Evolutionary conservation across 2,888 invertebrate genomes (phyloP).

Genomic region (Cynaeus angustus): DNA sequence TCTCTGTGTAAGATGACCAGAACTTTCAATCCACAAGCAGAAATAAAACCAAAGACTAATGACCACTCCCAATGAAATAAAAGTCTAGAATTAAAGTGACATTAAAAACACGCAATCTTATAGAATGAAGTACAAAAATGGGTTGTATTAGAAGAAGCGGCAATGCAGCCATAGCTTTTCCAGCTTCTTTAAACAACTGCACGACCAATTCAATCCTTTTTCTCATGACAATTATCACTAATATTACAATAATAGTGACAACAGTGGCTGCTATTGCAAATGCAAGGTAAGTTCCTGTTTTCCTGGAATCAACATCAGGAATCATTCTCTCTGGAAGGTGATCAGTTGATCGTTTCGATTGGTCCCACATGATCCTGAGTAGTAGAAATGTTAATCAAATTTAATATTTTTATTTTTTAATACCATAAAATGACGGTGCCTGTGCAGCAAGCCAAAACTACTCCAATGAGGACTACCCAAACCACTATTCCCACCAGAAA

Average conservation of each 20-base stretch:
- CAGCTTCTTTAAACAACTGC: slow-evolving; percentile 79
- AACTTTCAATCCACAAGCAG: slow-evolving; percentile 77
- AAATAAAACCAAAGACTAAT: slow-evolving; percentile 75
- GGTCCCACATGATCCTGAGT: slow-evolving; percentile 71
- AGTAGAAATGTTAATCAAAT: slow-evolving; percentile 5
- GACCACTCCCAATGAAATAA: slow-evolving; percentile 71
- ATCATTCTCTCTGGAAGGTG: slow-evolving; percentile 51
- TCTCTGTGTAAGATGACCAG: slow-evolving; percentile 71
- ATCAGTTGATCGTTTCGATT: slow-evolving; percentile 64
- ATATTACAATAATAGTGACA: slow-evolving; percentile 74
- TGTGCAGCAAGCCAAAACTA: slow-evolving; percentile 72
- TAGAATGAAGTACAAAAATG: slow-evolving; percentile 72
- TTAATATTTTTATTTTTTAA: background rate
- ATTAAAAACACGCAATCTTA: background rate
- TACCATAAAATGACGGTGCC: slow-evolving; percentile 78
- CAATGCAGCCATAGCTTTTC: slow-evolving; percentile 78
- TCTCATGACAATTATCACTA: slow-evolving; percentile 77
- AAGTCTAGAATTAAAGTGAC: slow-evolving; percentile 59
- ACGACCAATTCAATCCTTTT: slow-evolving; percentile 78
- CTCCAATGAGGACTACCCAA: slow-evolving; percentile 76
- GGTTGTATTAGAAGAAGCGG: slow-evolving; percentile 78
- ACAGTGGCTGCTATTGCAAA: slow-evolving; percentile 77
- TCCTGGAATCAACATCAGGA: slow-evolving; percentile 61
- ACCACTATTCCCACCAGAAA: slow-evolving; percentile 77
- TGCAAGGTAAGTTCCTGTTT: slow-evolving; percentile 71